These are phyloP conservation scores for Dufourea novaeangliae DNA, from an alignment of 1,140 invertebrate genomes.

Conservation along the genomic window DNA sequence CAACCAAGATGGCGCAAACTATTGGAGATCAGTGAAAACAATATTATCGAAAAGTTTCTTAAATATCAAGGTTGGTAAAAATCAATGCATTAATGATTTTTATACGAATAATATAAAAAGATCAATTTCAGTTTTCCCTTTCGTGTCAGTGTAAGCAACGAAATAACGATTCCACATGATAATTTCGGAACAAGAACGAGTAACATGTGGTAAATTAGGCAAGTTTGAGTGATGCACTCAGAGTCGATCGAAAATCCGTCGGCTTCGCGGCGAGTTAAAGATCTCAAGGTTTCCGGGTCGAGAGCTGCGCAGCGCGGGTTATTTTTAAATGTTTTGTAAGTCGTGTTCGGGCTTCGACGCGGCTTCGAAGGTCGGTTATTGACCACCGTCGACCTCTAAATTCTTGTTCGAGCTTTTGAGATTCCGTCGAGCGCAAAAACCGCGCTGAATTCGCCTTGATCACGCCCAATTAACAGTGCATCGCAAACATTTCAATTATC, in stretches of 20 bases:
- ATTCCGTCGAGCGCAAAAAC: not conserved
- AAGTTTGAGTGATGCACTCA: conserved; percentile 1
- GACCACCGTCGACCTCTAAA: conserved; percentile 60
- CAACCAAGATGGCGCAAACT: too few species aligned
- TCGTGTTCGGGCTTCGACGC: conserved; percentile 27
- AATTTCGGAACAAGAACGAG: not conserved
- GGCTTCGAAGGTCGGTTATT: conserved; percentile 64
- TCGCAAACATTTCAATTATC: too few species aligned
- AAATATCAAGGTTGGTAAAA: too few species aligned
- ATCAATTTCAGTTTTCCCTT: too few species aligned
- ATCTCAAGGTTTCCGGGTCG: conserved; percentile 60
- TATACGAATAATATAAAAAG: too few species aligned
- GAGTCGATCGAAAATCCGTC: not conserved
- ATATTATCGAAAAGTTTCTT: too few species aligned
- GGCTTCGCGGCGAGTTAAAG: conserved; percentile 16
- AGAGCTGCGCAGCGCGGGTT: conserved; percentile 41
- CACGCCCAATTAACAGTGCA: too few species aligned
- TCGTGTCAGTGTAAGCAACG: too few species aligned
- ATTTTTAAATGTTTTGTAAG: conserved; percentile 68
- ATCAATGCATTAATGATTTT: too few species aligned
- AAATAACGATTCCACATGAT: not conserved
- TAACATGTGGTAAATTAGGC: not conserved
- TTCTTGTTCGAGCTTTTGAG: conserved; percentile 21
- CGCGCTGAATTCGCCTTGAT: not conserved
- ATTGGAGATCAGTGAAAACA: too few species aligned